A percentile compares a stretch with the other conserved stretches of the same genome.
phyloP scores from a whole-genome alignment of 2,888 invertebrate genomes.

The Drosophila neotestacea region DNA sequence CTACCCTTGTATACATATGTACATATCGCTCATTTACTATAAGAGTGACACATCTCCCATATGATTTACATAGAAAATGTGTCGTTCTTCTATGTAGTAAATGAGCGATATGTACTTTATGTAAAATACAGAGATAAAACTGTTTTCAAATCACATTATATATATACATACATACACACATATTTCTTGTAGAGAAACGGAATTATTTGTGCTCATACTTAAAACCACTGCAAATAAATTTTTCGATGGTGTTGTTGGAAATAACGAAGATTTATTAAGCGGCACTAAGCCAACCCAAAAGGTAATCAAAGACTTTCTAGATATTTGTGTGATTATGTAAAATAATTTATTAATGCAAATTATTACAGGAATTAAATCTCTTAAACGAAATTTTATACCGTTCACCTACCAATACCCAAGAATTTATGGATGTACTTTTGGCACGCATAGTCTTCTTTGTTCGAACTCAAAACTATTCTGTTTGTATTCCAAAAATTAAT shows the following conservation, averaged over 20 bases:
- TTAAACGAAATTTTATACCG: constrained; percentile 48
- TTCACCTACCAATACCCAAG: constrained; percentile 16
- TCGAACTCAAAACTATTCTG: constrained; percentile 22
- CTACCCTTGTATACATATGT: no score
- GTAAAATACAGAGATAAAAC: no score
- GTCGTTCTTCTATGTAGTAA: no score
- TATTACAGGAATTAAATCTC: constrained; percentile 19
- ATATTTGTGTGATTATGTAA: background rate
- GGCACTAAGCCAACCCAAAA: background rate
- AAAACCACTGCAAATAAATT: constrained; percentile 18
- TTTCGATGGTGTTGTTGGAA: background rate
- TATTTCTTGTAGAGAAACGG: constrained; percentile 54
- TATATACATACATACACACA: no score
- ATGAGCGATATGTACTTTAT: no score
- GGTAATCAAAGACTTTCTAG: background rate
- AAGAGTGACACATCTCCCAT: no score
- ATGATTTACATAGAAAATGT: no score
- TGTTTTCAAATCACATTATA: background rate
- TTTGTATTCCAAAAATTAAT: constrained; percentile 7
- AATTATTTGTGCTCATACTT: constrained; percentile 40
- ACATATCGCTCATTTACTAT: no score
- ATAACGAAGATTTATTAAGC: constrained; percentile 15
- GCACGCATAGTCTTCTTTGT: constrained; percentile 32
- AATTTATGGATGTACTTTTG: constrained; percentile 39
- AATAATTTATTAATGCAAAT: background rate